These are phyloP conservation scores for Cyclura pinguis DNA, from an alignment of 2,797 vertebrate species.

Conservation along the genomic window DNA sequence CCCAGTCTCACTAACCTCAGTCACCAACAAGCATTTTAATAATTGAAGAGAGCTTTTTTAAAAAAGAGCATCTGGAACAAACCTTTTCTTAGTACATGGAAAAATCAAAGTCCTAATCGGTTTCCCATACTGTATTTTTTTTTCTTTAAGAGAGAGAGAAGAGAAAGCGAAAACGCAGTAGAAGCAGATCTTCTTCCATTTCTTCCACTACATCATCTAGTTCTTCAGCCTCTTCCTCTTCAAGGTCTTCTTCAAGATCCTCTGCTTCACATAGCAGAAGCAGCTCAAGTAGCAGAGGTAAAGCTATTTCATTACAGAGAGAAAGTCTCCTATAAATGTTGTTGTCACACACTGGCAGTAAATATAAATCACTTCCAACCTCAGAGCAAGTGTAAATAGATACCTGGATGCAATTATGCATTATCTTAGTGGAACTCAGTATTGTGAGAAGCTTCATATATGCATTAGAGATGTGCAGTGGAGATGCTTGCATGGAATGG, in stretches of 20 bases:
- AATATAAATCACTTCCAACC: neutral
- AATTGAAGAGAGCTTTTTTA: neutral
- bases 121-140: conserved; percentile 20
- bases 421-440: fast-evolving
- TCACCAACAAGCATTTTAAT: neutral
- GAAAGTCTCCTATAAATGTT: fast-evolving
- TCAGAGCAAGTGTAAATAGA: neutral
- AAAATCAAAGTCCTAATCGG: conserved; percentile 28
- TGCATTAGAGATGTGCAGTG: no score
- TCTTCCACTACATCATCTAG: conserved; percentile 80
- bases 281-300: conserved; percentile 85
- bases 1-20: neutral
- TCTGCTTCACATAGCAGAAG: conserved; percentile 80
- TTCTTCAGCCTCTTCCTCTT: conserved; percentile 76
- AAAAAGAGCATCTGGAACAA: neutral
- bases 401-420: neutral
- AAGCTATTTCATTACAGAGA: conserved; percentile 22
- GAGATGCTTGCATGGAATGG: neutral
- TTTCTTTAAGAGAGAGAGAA: conserved; percentile 80
- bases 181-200: conserved; percentile 86
- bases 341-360: neutral
- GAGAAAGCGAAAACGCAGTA: conserved; percentile 86
- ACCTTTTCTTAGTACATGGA: neutral
- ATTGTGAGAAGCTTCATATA: neutral
- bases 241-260: conserved; percentile 78